Evolutionary conservation across 1,140 invertebrate species (phyloP).

Genomic region (Cecropterus lyciades): DNA sequence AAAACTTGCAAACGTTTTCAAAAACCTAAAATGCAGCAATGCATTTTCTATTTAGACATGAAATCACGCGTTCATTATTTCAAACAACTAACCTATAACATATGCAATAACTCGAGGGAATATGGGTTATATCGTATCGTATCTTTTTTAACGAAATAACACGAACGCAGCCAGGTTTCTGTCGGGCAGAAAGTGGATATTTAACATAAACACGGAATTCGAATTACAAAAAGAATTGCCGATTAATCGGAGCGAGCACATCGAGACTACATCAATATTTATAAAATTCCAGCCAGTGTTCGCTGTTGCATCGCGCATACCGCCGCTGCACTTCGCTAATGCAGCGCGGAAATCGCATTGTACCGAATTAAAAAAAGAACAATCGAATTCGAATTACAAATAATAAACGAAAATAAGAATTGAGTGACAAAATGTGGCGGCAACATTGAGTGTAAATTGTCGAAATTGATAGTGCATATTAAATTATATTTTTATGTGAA

Average conservation of each 20-base stretch:
- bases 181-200: slow-evolving; percentile 25
- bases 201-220: slow-evolving; percentile 45
- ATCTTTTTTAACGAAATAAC: slow-evolving; percentile 4
- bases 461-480: slow-evolving; percentile 33
- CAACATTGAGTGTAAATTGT: slow-evolving; percentile 11
- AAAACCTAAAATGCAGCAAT: not conserved
- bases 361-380: slow-evolving; percentile 17
- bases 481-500: slow-evolving; percentile 23
- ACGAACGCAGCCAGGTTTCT: slow-evolving; percentile 6
- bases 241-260: slow-evolving; percentile 68
- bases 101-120: too few species aligned
- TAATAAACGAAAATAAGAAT: slow-evolving; percentile 25
- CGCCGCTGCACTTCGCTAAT: slow-evolving; percentile 57
- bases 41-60: slow-evolving; percentile 14
- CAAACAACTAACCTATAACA: not conserved
- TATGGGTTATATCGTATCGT: not conserved
- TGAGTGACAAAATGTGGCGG: not conserved
- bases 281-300: slow-evolving; percentile 50
- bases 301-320: slow-evolving; percentile 55
- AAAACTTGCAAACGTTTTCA: not conserved
- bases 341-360: slow-evolving; percentile 53
- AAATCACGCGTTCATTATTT: slow-evolving; percentile 13
- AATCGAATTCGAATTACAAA: slow-evolving; percentile 17
- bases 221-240: slow-evolving; percentile 59
- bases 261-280: slow-evolving; percentile 76